A percentile compares a stretch with the other conserved stretches of the same genome.
Conservation (phyloP, 2,797 vertebrate species). For the Tragopan temminckii region DNA sequence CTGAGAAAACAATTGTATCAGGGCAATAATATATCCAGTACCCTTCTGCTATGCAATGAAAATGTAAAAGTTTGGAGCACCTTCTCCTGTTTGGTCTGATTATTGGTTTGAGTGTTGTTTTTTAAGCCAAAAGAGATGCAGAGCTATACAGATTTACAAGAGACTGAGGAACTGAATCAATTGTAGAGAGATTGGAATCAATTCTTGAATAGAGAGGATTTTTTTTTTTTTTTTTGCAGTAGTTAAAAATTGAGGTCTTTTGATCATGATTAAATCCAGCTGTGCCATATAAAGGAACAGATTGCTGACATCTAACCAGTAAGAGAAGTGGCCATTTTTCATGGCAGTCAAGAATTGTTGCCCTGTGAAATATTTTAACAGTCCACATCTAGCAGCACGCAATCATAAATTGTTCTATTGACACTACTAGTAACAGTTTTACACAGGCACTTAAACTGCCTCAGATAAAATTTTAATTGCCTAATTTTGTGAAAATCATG, state of each 20-base stretch:
- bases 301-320: slow-evolving; percentile 2
- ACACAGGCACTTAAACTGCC: slow-evolving; percentile 11
- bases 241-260: slow-evolving; percentile 9
- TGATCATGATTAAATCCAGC: slow-evolving; percentile 8
- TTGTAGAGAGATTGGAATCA: neutral
- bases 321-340: slow-evolving; percentile 43
- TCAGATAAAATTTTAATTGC: slow-evolving; percentile 43
- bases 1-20: neutral
- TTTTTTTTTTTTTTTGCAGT: neutral
- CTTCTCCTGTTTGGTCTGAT: neutral
- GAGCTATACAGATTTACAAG: neutral
- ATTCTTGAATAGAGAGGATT: neutral
- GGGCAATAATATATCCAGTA: neutral
- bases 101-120: neutral
- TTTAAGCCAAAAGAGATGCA: neutral
- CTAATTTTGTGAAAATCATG: slow-evolving; percentile 44
- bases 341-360: neutral
- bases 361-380: neutral
- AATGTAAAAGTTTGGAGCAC: neutral
- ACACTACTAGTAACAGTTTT: neutral
- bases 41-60: neutral
- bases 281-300: slow-evolving; percentile 23
- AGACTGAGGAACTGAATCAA: neutral
- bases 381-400: neutral
- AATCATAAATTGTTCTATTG: slow-evolving; percentile 21